Evolutionary conservation across 2,888 invertebrate species (phyloP), one percentile per base, ranked within the genome.

Genomic region (Julus scandinavius): DNA sequence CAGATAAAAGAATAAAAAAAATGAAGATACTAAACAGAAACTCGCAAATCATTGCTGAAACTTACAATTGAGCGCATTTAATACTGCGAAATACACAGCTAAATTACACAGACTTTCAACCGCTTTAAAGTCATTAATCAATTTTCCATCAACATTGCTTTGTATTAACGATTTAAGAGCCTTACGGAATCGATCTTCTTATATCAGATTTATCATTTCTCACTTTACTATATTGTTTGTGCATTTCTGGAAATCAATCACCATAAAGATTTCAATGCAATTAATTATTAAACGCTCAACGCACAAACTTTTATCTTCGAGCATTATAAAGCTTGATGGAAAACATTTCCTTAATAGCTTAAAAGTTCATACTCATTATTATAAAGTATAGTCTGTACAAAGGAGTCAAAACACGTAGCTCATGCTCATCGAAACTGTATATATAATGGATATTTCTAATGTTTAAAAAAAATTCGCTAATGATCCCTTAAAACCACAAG

Each of bases 171-270:
- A 38, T 80, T 38, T 80, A 38, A 80, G 80, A 38, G 38, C 15
- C 13, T 11, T 29, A 9, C 13, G 80, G 15, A 20, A 80, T 80
- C 29, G 80, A 80, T 80, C 38, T 11, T 29, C 38, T 38, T 80
- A 38, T 54, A 13, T 54, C 38, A 2, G 38, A 80, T 80, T 80
- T 80, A 80, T 80, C 80, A 80, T 80, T 80, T 80, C 38, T 38
- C 80, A 80, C 80, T 80, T 13, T 38, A 15, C 80, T 80, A 15
- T 80, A 80, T 80, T 80, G 80, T 80, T 80, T 72, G 72, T 9
- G 80, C 80, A 80, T 80, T 80, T 80, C 80, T 40, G 80, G 80
- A 80, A 80, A 80, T 80, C 80, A 80, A 80, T 80, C 80, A 80
- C 38, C 29, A 80, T 80, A 80, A 38, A 80, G 15, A 38, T 80